These are phyloP conservation scores for Alca torda DNA, from an alignment of 2,797 vertebrate species.

Conservation along the genomic window DNA sequence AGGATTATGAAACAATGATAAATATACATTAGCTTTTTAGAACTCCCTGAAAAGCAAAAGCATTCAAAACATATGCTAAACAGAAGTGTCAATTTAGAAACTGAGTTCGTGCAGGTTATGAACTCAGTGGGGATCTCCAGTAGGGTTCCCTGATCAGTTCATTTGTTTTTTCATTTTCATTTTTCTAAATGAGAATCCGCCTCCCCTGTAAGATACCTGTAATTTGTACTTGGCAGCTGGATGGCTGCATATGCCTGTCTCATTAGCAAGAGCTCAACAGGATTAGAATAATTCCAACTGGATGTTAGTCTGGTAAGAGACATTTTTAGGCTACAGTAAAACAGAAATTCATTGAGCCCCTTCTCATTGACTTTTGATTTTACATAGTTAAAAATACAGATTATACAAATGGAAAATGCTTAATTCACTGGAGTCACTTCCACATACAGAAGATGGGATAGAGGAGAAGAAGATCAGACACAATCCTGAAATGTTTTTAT, in stretches of 20 bases:
- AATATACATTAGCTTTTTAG: not conserved
- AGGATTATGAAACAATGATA: not conserved
- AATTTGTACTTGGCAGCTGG: slow-evolving; percentile 33
- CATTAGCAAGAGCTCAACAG: slow-evolving; percentile 30
- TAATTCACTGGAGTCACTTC: not conserved
- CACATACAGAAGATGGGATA: not conserved
- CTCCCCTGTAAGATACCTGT: not conserved
- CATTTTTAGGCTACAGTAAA: not conserved
- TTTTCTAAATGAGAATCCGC: not conserved
- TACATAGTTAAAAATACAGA: not conserved
- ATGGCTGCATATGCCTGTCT: not conserved
- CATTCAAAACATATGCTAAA: not conserved
- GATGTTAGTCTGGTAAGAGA: not conserved
- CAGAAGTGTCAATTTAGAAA: not conserved
- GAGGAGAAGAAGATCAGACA: not conserved
- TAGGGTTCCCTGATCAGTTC: not conserved
- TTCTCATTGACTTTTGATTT: slow-evolving; percentile 26
- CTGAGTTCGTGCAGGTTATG: fast-evolving
- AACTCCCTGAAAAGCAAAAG: not conserved
- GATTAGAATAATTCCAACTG: slow-evolving; percentile 22
- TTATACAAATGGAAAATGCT: not conserved
- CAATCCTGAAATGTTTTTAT: not conserved
- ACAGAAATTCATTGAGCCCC: slow-evolving; percentile 1
- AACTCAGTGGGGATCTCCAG: not conserved
- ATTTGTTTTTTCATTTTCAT: not conserved